Conservation (phyloP, 2,797 vertebrate species). For the Lates japonicus region DNA sequence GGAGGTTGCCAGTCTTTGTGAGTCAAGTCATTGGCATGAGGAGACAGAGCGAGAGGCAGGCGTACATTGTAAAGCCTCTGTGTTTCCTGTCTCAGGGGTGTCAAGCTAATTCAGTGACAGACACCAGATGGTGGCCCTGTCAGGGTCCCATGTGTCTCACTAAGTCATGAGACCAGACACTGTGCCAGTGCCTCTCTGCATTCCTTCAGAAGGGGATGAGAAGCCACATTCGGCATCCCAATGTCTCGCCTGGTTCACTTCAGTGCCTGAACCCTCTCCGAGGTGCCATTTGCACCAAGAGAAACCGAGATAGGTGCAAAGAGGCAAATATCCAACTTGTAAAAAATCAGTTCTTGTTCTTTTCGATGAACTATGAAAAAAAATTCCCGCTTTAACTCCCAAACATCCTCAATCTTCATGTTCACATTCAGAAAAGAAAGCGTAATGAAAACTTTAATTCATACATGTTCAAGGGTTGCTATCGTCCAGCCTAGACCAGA, state of each 20-base stretch:
- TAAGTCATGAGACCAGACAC: slow-evolving; percentile 79
- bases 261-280: slow-evolving; percentile 56
- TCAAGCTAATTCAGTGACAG: slow-evolving; percentile 65
- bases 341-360: background rate
- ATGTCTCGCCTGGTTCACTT: slow-evolving; percentile 71
- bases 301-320: slow-evolving; percentile 16
- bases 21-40: slow-evolving; percentile 48
- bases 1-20: slow-evolving; percentile 38
- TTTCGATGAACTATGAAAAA: background rate
- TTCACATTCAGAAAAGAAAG: slow-evolving; percentile 22
- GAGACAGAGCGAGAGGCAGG: slow-evolving; percentile 43
- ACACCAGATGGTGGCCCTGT: slow-evolving; percentile 83
- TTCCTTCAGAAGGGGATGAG: slow-evolving; percentile 77
- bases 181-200: slow-evolving; percentile 75
- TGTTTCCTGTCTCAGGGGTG: slow-evolving; percentile 46
- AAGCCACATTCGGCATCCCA: slow-evolving; percentile 64
- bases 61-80: slow-evolving; percentile 39
- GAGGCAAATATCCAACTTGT: slow-evolving; percentile 9
- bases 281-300: slow-evolving; percentile 35
- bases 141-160: slow-evolving; percentile 69
- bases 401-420: slow-evolving; percentile 11
- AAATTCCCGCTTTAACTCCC: background rate
- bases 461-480: slow-evolving; percentile 27
- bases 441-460: slow-evolving; percentile 15
- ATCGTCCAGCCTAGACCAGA: slow-evolving; percentile 12